A percentile compares a stretch with the other conserved stretches of the same genome.
These are phyloP conservation scores for Trileptium ribeirensis DNA, from an alignment of 2,888 invertebrate genomes.

Conservation along the genomic window DNA sequence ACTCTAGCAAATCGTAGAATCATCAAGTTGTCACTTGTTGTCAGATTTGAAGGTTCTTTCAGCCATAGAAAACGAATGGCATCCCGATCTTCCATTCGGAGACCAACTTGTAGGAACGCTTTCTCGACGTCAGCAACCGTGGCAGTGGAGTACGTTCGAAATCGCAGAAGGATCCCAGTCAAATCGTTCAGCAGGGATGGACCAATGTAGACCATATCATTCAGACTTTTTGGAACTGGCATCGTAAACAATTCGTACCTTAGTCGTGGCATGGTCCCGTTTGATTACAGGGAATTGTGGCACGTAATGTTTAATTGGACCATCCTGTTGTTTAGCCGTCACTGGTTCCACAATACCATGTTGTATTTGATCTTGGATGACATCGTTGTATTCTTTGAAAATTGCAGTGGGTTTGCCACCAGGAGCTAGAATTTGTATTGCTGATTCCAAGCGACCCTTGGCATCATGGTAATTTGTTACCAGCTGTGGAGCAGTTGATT, in stretches of 20 bases:
- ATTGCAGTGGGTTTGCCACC: neutral
- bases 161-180: conserved; percentile 27
- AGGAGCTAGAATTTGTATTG: neutral
- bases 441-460: neutral
- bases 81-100: conserved; percentile 31
- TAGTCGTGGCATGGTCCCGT: conserved; percentile 29
- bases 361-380: conserved; percentile 20
- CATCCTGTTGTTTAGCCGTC: neutral
- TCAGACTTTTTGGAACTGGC: conserved; percentile 30
- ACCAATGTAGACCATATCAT: conserved; percentile 33
- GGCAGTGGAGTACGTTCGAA: conserved; percentile 27
- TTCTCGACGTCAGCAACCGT: neutral
- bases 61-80: neutral
- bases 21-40: conserved; percentile 28
- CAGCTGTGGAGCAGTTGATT: neutral
- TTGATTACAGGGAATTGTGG: conserved; percentile 32
- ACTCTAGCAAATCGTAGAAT: conserved; percentile 32
- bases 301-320: conserved; percentile 25
- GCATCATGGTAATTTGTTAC: neutral
- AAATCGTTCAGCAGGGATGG: conserved; percentile 26
- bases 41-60: neutral
- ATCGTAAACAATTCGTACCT: conserved; percentile 40
- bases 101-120: conserved; percentile 33
- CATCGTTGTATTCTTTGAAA: conserved; percentile 19
- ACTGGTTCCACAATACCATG: conserved; percentile 24